These are phyloP conservation scores for Entomyzon cyanotis DNA, from an alignment of 2,113 vertebrate species.

Conservation along the genomic window DNA sequence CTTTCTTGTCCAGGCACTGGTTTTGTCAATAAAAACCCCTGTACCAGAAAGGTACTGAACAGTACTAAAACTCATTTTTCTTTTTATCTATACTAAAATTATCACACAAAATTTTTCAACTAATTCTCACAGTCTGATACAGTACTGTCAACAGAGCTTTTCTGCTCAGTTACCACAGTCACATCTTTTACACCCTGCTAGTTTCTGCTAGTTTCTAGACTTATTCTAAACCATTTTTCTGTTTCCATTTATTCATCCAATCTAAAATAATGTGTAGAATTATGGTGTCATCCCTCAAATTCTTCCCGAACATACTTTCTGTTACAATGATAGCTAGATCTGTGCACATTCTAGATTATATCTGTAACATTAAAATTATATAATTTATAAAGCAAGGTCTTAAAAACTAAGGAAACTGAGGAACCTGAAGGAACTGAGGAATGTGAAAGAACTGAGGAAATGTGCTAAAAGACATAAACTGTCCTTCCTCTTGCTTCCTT, in stretches of 20 bases:
- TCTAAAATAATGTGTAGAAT: not conserved
- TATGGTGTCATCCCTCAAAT: not conserved
- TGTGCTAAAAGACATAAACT: not conserved
- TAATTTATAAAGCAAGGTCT: not conserved
- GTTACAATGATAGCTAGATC: not conserved
- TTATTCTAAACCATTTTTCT: too few species aligned
- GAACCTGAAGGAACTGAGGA: too few species aligned
- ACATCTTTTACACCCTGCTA: not conserved
- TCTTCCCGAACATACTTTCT: not conserved
- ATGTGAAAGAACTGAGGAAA: not conserved
- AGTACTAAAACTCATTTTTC: not conserved
- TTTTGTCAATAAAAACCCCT: not conserved
- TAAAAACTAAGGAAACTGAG: not conserved
- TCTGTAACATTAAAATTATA: not conserved
- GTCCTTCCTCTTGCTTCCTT: not conserved
- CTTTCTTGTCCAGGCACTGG: not conserved
- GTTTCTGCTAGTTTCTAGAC: too few species aligned
- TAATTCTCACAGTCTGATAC: not conserved
- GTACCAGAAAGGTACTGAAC: not conserved
- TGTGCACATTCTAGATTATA: not conserved
- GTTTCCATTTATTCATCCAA: not conserved
- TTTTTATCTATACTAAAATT: not conserved
- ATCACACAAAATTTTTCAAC: not conserved
- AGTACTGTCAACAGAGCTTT: not conserved
- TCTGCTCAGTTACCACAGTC: not conserved